Evolutionary conservation across 2,113 vertebrate genomes (phyloP), one percentile per base, ranked within the genome.

Genomic region (Psilopsiagon aymara): DNA sequence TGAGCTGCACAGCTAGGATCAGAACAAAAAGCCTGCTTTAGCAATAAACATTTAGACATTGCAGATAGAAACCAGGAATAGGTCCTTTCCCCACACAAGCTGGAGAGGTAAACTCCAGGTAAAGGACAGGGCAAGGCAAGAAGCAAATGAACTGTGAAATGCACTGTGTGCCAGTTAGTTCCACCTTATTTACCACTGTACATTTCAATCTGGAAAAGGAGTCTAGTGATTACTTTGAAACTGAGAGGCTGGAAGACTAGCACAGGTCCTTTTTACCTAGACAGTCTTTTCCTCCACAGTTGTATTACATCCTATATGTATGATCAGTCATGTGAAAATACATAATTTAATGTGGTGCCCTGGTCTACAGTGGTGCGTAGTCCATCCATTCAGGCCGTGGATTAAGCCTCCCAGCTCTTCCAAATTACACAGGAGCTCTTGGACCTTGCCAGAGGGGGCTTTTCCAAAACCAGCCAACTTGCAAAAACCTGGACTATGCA

Each of bases 121-220:
- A 47, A 78, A 96, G 64, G 70, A 77, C 37, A 49, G 46, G 78
- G 53, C 5, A 8, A 87, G 51, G 71, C 44, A 66, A 62, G 70
- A 69, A 28, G 29, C 31, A 87, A 90, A 90, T 28, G 44, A 68
- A 31, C 87, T 67, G 59, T 95, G 79, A 92, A 93, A 90, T 91
- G 35, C 35, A 24, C 23, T 41, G 27, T 28, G 5, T 57, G 44
- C 44, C 75, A 14, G 21, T 37, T 53, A 47, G 31, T 77, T 89
- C 47, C 37, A 63, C 59, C 55, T 84, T 79, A 62, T 17, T 24
- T 91, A 35, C 79, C 7, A 0, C 53, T 51, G 20, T n/a, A 31
- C 29, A 13, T 71, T 68, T 76, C 62, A 33, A 14, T 52, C 47
- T 82, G 57, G 33, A 47, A 55, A 64, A 81, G 51, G 47, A 12